Evolutionary conservation across 2,113 vertebrate genomes (phyloP), one percentile per base, ranked within the genome.

Genomic region (Odocoileus hemionus): DNA sequence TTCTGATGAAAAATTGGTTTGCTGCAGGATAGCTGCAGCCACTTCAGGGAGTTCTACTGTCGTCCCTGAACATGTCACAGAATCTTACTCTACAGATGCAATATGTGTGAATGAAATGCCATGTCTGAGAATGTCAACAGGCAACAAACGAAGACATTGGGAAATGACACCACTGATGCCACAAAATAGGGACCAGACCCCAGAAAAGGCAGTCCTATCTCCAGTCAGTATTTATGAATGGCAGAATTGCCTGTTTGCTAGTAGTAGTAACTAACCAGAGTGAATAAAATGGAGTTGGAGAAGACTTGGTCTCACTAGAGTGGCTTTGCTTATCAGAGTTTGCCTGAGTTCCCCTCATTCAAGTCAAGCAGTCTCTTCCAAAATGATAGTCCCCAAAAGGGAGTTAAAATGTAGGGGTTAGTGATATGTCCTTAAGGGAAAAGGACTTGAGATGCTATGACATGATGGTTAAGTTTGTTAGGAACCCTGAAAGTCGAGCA

Each of bases 1-100:
- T 94, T 96, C 85, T 96, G 28, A 88, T 54, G 7, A 97, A 91
- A 93, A 85, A 98, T 80, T 78, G 93, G 79, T 95, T 98, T 64
- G 57, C n/a, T 30, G 39, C 13, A 36, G 55, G 87, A 54, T 94
- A 70, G 95, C 88, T 96, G 45, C 8, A 94, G 50, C 60, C 1
- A 1, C 43, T 13, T 91, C 54, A 78, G 94, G 90, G 97, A 97
- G 87, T 97, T 96, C 92, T 94, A 70, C 64, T 93, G 76, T 90
- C 96, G 84, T 97, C 90, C 95, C 91, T 93, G 97, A 97, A 89
- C 60, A 57, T 54, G 92, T 83, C 70, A 52, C 84, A 61, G 54
- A 12, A 28, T 93, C 97, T 97, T 96, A 43, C 96, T 98, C 43
- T 12, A 3, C 91, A 96, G 93, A 86, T 92, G 95, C 45, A 86